phyloP scores from a whole-genome alignment of 2,113 vertebrate species.

The Urocitellus parryii region DNA sequence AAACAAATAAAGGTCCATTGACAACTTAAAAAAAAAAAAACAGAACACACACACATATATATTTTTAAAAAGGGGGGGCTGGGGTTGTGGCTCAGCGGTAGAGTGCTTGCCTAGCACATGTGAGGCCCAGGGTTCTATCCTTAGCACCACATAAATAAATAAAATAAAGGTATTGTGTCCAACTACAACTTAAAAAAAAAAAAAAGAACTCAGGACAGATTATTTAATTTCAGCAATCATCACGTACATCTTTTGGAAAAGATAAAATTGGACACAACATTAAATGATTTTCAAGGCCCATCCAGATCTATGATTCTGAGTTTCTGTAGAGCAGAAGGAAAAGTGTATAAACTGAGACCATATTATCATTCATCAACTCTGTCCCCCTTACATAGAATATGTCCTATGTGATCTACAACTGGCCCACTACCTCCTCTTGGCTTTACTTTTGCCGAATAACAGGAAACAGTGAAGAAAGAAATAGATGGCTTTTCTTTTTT shows the following conservation, averaged over 20 bases:
- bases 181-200: too few relatives aligned
- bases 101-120: too few relatives aligned
- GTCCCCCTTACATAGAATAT: constrained; percentile 40
- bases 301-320: constrained; percentile 16
- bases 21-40: too few relatives aligned
- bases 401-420: neutral
- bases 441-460: neutral
- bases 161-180: too few relatives aligned
- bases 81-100: too few relatives aligned
- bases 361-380: neutral
- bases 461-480: constrained; percentile 13
- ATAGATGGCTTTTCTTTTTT: neutral
- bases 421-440: neutral
- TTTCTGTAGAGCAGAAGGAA: constrained; percentile 10
- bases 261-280: neutral
- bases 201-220: neutral
- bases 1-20: too few relatives aligned
- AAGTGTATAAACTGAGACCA: neutral
- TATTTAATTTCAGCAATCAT: constrained; percentile 31
- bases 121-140: too few relatives aligned
- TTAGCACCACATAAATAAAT: too few relatives aligned
- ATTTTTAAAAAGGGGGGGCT: too few relatives aligned
- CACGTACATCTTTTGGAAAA: constrained; percentile 42
- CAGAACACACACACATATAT: too few relatives aligned
- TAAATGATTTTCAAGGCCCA: constrained; percentile 45